Conservation (phyloP, 2,888 invertebrate species). For the Calliopum simillimum region DNA sequence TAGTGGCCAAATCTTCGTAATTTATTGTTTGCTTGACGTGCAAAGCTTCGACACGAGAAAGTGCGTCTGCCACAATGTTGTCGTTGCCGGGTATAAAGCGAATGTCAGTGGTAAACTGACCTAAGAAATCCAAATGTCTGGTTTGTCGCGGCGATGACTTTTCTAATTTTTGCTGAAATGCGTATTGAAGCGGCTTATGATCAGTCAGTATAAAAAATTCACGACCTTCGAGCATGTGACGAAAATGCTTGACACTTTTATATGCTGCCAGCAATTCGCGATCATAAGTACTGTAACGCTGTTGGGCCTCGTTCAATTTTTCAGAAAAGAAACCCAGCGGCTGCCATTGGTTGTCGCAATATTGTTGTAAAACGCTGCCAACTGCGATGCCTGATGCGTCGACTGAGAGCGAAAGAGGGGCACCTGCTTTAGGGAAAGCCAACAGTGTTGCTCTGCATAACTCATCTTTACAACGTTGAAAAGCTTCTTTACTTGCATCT, state of each 20-base stretch:
- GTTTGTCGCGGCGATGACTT: constrained; percentile 28
- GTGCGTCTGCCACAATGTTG: constrained; percentile 32
- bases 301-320: constrained; percentile 30
- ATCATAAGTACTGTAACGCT: constrained; percentile 40
- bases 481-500: not conserved
- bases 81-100: constrained; percentile 33
- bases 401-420: constrained; percentile 33
- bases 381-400: constrained; percentile 39
- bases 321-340: constrained; percentile 32
- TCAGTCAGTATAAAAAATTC: constrained; percentile 28
- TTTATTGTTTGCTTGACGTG: not conserved
- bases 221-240: constrained; percentile 37
- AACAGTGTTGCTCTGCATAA: constrained; percentile 27
- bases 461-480: not conserved
- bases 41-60: constrained; percentile 25
- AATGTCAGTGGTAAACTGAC: constrained; percentile 34
- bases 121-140: constrained; percentile 19
- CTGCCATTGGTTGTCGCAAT: constrained; percentile 6
- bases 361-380: constrained; percentile 31
- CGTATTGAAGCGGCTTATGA: constrained; percentile 22
- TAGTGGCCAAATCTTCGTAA: not conserved
- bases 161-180: constrained; percentile 31
- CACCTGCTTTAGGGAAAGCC: constrained; percentile 33
- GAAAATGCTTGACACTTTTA: constrained; percentile 24
- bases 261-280: constrained; percentile 33